phyloP scores from a whole-genome alignment of 30 jellyfish, hydroid and myxozoan species.

The Rhopilema esculentum region DNA sequence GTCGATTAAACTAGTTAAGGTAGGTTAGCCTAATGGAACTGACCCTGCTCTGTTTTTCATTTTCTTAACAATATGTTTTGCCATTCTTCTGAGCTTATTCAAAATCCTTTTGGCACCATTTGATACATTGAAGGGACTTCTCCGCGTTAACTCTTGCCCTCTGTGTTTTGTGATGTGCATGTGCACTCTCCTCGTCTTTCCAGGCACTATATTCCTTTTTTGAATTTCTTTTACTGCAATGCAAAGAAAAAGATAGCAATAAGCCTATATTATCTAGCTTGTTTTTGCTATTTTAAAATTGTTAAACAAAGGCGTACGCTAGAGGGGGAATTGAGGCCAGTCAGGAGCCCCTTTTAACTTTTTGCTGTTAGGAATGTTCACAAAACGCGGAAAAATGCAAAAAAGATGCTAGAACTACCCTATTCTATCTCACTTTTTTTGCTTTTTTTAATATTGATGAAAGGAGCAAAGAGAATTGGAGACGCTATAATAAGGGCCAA shows the following conservation, averaged over 20 bases:
- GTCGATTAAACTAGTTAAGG: neutral
- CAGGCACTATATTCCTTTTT: constrained; percentile 21
- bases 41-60: constrained; percentile 72
- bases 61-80: constrained; percentile 86
- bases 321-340: too few species aligned
- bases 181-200: neutral
- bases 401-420: neutral
- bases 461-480: too few species aligned
- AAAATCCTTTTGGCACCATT: constrained; percentile 78
- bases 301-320: neutral
- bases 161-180: neutral
- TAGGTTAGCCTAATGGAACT: constrained; percentile 50
- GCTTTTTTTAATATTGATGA: neutral
- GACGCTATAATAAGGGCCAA: too few species aligned
- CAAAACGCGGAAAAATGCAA: too few species aligned
- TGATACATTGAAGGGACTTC: constrained; percentile 23
- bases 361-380: too few species aligned
- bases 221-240: constrained; percentile 36
- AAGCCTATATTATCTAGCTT: neutral
- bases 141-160: constrained; percentile 1
- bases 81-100: constrained; percentile 77
- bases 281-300: neutral
- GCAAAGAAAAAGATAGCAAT: neutral
- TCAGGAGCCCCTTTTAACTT: too few species aligned
- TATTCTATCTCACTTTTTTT: too few species aligned